Evolutionary conservation across 2,888 invertebrate genomes (phyloP), one percentile per base, ranked within the genome.

Genomic region (Microctonus brassicae): DNA sequence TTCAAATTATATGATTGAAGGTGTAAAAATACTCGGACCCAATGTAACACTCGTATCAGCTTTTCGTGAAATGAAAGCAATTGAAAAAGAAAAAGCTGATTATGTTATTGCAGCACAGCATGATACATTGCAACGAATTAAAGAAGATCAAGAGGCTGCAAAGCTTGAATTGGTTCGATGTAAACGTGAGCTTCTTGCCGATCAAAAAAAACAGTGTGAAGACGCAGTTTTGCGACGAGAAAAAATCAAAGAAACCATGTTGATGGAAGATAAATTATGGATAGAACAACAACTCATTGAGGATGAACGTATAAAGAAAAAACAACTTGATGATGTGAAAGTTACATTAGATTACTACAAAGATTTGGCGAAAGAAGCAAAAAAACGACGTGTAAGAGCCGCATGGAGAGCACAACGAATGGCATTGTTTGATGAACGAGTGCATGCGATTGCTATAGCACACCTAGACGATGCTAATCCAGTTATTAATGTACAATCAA

Each of bases 331-430:
- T 11, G 83, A 84, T 70, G 83, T 81, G 79, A 81, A 80, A 63
- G 90, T 90, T 84, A 89, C 92, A 77, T 89, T 91, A 80, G 90
- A 90, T 78, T 92, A 92, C 82, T 93, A 93, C 78, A 89, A 91
- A n/a, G 90, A 91, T 79, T 82, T 93, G 53, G 91, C 90, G 42
- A 89, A 89, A 82, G 90, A 90, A 78, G 90, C 91, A 0, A 91
- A 91, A 72, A 90, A 89, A 76, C 89, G 90, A 72, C 89, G 89
- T 73, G 82, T 89, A 42, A 90, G 90, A 75, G 89, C 90, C 0
- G 89, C 90, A 76, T 91, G 91, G 91, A 90, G 91, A 79, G 89
- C 89, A 60, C 89, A 89, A 80, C 84, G 84, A 73, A 86, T 86
- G 83, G 78, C 80, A 62, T 72, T 83, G 17, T 83, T 81, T 17